Evolutionary conservation across 2,113 vertebrate genomes (phyloP).

Genomic region (Oreotrochilus melanogaster): DNA sequence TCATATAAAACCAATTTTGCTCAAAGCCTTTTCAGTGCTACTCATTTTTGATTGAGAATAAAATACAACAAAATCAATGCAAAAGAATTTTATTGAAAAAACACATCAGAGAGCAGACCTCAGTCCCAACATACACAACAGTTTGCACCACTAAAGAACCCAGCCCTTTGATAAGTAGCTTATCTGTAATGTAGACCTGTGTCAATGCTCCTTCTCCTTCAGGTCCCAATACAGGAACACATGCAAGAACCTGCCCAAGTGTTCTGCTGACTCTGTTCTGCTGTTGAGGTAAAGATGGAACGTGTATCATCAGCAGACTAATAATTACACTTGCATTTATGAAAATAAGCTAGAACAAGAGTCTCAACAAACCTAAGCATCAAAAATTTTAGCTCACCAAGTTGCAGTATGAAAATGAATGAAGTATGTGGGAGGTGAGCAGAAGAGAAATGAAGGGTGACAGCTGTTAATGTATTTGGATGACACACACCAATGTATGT

Average conservation of each 20-base stretch:
- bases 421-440: neutral
- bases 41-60: neutral
- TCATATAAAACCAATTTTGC: neutral
- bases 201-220: neutral
- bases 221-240: neutral
- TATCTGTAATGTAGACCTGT: neutral
- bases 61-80: neutral
- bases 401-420: neutral
- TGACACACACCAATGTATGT: neutral
- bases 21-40: neutral
- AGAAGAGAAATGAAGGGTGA: neutral
- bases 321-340: neutral
- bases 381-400: neutral
- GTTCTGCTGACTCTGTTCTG: neutral
- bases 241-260: neutral
- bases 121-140: fast-evolving
- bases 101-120: neutral
- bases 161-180: neutral
- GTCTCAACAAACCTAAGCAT: neutral
- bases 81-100: neutral
- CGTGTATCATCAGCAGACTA: neutral
- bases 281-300: neutral
- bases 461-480: slow-evolving; percentile 9
- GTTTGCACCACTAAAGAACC: neutral
- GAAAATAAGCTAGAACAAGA: neutral